Conservation (phyloP, 1,140 invertebrate genomes). For the Eueides isabella region DNA sequence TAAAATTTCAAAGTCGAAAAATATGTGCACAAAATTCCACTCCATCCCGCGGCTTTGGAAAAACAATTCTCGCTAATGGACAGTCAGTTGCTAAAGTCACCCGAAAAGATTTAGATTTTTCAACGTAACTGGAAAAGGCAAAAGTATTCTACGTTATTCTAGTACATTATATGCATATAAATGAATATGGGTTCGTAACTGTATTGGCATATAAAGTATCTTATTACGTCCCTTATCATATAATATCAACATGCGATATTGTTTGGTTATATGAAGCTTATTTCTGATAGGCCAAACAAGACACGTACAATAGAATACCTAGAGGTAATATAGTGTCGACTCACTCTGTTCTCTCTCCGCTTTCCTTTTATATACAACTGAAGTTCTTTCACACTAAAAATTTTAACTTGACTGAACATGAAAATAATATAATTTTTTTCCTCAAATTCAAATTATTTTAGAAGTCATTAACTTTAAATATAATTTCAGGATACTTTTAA, state of each 20-base stretch:
- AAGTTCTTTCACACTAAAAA: no score
- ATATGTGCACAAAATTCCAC: background rate
- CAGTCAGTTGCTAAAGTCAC: background rate
- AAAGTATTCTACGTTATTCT: background rate
- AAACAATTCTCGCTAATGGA: conserved; percentile 2
- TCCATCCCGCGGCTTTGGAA: background rate
- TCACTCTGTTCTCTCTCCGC: no score
- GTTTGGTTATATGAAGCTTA: background rate
- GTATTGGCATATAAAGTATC: background rate
- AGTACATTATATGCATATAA: background rate
- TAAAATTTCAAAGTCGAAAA: background rate
- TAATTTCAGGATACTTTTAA: no score
- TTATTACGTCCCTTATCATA: background rate
- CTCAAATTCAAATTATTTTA: no score
- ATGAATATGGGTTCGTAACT: background rate
- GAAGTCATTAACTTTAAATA: no score
- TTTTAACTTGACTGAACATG: no score
- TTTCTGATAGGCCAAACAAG: background rate
- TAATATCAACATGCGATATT: background rate
- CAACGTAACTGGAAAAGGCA: background rate
- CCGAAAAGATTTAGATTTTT: background rate
- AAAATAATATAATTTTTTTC: no score
- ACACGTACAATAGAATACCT: no score
- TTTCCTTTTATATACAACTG: no score
- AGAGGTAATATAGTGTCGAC: no score